Base-by-base conservation (phyloP, 2,888 invertebrate species). In the Plebejus anna region DNA sequence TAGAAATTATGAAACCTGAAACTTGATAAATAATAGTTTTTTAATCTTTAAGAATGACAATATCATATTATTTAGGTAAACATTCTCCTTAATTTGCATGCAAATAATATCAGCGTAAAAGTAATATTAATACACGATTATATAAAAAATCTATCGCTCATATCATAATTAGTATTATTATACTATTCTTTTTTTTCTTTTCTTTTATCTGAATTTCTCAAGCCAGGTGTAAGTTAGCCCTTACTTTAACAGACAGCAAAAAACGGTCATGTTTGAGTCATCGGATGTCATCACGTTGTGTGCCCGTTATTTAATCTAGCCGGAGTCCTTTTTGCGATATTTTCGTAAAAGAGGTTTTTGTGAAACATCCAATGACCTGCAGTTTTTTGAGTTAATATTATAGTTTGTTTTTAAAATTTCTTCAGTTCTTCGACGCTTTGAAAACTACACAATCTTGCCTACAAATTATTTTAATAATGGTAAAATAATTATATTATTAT, bases 241-340 rank as follows among this genome's bases (percentile, higher is more conserved):
- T 72, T 47, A 72, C 51, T 42, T 13, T 42, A 22, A n/a, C 47
- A 22, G 5, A 2, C 51, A 22, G 22, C 72, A 72, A 72, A 51
- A 72, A 72, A 5, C 47, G 47, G 47, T 4, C 47, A 72, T 32
- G 47, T 72, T 66, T 66, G 72, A 76, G 55, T 71, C 70, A 71
- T 76, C 76, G 22, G 11, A 71, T 76, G n/a, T 28, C 36, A 57
- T 71, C 76, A 76, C 76, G 76, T 22, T 57, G 47, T 76, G 55
- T 16, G 55, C 36, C 76, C 76, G 76, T 76, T 76, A 76, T 76
- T 75, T 51, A 70, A 75, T 76, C 70, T 76, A 55, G 70, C 55
- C n/a, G 70, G 66, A 51, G 51, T 55, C 70, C 70, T 76, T 76
- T 76, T 76, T 76, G 71, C 22, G 66, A 66, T 32, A 66, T 66